Evolutionary conservation across 2,888 invertebrate genomes (phyloP).

Genomic region (Cephus sareptanus): DNA sequence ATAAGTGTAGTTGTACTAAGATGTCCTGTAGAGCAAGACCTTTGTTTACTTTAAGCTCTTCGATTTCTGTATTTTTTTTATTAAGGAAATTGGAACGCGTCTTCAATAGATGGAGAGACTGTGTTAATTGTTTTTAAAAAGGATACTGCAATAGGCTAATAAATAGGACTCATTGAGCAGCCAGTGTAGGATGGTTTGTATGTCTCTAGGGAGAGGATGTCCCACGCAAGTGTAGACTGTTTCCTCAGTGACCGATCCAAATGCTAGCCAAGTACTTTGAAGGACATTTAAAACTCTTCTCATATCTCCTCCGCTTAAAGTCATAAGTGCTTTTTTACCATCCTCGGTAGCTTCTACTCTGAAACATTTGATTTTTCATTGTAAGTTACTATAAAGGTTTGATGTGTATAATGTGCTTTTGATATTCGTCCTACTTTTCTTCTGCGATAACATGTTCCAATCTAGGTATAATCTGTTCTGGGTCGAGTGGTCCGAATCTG

Average conservation of each 20-base stretch:
- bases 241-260: slow-evolving; percentile 87
- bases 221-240: slow-evolving; percentile 97
- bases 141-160: slow-evolving; percentile 83
- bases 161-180: slow-evolving; percentile 83
- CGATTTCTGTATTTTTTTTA: slow-evolving; percentile 71
- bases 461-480: slow-evolving; percentile 89
- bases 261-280: slow-evolving; percentile 96
- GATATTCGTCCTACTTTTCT: slow-evolving; percentile 75
- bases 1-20: slow-evolving; percentile 88
- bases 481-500: slow-evolving; percentile 90
- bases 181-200: slow-evolving; percentile 89
- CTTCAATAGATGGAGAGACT: neutral
- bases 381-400: slow-evolving; percentile 9
- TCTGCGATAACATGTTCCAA: slow-evolving; percentile 84
- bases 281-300: slow-evolving; percentile 95
- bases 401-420: neutral
- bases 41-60: slow-evolving; percentile 86
- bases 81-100: slow-evolving; percentile 37
- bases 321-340: slow-evolving; percentile 89
- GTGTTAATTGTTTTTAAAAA: slow-evolving; percentile 54
- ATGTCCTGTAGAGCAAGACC: slow-evolving; percentile 95
- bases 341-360: slow-evolving; percentile 88
- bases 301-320: slow-evolving; percentile 97
- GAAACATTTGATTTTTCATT: slow-evolving; percentile 34
- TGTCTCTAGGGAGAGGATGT: slow-evolving; percentile 91